Conservation (phyloP, 2,113 vertebrate species). For the Lagopus leucura region DNA sequence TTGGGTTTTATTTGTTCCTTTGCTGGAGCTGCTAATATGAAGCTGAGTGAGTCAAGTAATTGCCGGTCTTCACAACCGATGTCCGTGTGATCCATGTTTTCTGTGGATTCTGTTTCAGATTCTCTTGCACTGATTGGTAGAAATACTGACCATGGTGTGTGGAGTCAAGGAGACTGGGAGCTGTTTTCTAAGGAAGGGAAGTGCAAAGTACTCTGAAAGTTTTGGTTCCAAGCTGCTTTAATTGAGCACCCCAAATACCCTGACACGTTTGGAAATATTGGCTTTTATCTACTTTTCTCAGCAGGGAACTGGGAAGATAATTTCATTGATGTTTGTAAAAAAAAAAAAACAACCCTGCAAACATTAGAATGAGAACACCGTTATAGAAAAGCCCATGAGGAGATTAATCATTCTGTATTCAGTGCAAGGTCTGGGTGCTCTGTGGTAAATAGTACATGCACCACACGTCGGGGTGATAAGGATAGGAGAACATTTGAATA, state of each 20-base stretch:
- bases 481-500: constrained; percentile 33
- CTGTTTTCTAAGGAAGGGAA: not conserved
- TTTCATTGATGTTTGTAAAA: constrained; percentile 33
- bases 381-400: constrained; percentile 45
- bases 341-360: not conserved
- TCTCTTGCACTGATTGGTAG: not conserved
- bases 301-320: constrained; percentile 37
- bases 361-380: constrained; percentile 20
- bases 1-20: not conserved
- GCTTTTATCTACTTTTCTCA: constrained; percentile 60
- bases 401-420: constrained; percentile 59
- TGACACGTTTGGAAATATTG: constrained; percentile 22
- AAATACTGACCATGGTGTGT: not conserved
- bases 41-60: not conserved
- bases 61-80: not conserved
- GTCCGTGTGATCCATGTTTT: not conserved
- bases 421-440: constrained; percentile 19
- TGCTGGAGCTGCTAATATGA: not conserved
- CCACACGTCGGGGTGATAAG: constrained; percentile 31
- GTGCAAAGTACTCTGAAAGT: not conserved
- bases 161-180: not conserved
- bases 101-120: not conserved
- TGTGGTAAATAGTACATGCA: constrained; percentile 40
- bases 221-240: not conserved
- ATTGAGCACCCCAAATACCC: constrained; percentile 15